Conservation (phyloP, 53 echinoderm and acorn worm species). For the Echinarachnius parma region DNA sequence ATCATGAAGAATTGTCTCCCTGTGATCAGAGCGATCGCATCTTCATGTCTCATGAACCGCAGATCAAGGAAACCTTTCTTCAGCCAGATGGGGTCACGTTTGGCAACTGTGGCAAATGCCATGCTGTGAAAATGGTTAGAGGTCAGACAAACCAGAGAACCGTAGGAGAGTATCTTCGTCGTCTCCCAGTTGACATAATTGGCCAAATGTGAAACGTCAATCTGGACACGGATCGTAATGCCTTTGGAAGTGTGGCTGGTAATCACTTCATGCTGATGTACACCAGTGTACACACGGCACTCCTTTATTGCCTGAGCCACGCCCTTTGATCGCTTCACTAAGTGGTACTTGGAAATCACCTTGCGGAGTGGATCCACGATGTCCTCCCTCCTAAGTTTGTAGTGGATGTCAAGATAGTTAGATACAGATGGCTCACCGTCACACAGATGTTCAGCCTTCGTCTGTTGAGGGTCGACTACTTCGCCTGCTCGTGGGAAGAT, state of each 20-base stretch:
- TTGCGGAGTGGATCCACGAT: conserved; percentile 77
- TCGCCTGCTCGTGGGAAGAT: conserved; percentile 59
- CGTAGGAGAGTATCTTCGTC: conserved; percentile 56
- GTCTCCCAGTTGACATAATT: conserved; percentile 39
- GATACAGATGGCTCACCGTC: conserved; percentile 50
- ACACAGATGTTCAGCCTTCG: neutral
- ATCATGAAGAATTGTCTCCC: conserved; percentile 62
- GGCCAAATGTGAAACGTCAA: conserved; percentile 24
- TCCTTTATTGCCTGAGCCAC: conserved; percentile 49
- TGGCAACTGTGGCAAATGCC: conserved; percentile 66
- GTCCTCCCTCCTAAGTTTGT: conserved; percentile 80
- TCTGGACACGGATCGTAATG: conserved; percentile 51
- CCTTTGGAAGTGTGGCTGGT: conserved; percentile 32
- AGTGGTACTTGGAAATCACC: conserved; percentile 60
- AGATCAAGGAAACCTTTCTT: conserved; percentile 56
- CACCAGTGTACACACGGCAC: conserved; percentile 42
- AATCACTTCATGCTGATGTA: conserved; percentile 47
- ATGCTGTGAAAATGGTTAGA: conserved; percentile 51
- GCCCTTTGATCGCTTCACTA: conserved; percentile 11
- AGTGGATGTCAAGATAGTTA: conserved; percentile 68
- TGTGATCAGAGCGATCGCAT: conserved; percentile 12
- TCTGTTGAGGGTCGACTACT: conserved; percentile 19
- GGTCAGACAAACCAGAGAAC: conserved; percentile 81
- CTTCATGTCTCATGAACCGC: conserved; percentile 31
- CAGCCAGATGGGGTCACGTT: conserved; percentile 48